Conservation (phyloP, 2,797 vertebrate species). For the Muraenolepis orangiensis region DNA sequence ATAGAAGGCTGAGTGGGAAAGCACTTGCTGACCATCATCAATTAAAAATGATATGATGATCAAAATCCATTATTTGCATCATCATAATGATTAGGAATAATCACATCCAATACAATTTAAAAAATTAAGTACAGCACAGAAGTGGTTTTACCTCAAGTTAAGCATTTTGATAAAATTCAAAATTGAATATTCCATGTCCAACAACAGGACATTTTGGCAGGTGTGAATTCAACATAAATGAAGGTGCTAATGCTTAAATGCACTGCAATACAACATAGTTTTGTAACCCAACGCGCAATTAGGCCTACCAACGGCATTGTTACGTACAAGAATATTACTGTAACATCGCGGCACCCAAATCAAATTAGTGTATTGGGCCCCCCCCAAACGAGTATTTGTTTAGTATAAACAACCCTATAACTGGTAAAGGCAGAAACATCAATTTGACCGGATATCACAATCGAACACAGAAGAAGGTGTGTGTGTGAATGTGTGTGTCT, state of each 20-base stretch:
- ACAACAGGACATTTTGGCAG: background rate
- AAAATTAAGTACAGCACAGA: background rate
- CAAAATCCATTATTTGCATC: background rate
- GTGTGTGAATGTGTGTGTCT: background rate
- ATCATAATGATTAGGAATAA: background rate
- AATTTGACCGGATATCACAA: background rate
- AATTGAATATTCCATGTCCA: background rate
- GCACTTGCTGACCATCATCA: background rate
- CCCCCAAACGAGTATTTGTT: background rate
- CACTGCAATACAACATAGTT: background rate
- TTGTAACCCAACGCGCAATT: background rate
- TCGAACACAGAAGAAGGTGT: background rate
- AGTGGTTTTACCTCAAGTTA: slow-evolving; percentile 3
- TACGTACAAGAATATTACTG: background rate
- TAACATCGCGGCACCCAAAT: background rate
- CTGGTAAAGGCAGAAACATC: background rate
- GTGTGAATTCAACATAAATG: background rate
- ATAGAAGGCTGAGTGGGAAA: background rate
- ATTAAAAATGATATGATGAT: background rate
- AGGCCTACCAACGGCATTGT: background rate
- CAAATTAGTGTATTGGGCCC: background rate
- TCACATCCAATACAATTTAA: background rate
- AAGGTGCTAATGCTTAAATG: background rate
- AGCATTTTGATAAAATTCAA: background rate
- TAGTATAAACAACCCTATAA: background rate